Percentiles rank a stretch among this genome's conserved stretches.
Conservation (phyloP, 2,113 vertebrate species). For the Varanus salvator region DNA sequence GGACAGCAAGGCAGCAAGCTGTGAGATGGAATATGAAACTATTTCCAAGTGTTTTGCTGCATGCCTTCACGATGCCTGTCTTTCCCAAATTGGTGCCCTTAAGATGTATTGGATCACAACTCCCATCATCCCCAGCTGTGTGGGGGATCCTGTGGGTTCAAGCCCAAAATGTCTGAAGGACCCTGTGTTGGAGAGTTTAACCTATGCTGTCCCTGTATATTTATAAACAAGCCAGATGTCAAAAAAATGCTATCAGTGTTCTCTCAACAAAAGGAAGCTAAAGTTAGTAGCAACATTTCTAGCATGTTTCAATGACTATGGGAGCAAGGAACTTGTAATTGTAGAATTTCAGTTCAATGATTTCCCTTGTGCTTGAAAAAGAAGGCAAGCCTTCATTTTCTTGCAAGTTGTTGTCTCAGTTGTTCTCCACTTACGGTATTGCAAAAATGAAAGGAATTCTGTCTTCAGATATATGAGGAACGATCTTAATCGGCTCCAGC, state of each 20-base stretch:
- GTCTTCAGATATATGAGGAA: conserved; percentile 88
- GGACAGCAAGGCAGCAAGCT: neutral
- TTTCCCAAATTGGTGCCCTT: too few species aligned
- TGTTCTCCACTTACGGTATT: neutral
- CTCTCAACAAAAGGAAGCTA: neutral
- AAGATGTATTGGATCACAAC: too few species aligned
- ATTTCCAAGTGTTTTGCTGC: neutral
- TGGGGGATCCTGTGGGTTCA: too few species aligned
- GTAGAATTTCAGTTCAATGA: neutral
- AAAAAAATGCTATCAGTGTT: neutral
- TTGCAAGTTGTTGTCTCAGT: neutral
- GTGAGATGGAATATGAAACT: neutral
- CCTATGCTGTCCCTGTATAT: neutral
- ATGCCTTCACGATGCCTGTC: neutral
- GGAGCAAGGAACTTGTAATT: neutral
- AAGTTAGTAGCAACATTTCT: neutral
- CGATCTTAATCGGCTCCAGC: conserved; percentile 87
- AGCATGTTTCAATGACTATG: too few species aligned
- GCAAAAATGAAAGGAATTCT: conserved; percentile 16
- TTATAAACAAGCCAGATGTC: neutral
- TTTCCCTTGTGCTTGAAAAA: neutral
- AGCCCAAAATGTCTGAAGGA: too few species aligned
- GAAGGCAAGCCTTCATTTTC: neutral
- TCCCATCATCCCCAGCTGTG: too few species aligned
- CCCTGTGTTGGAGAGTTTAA: too few species aligned